Base-by-base conservation (phyloP, 2,113 vertebrate genomes). In the Petaurus breviceps region DNA sequence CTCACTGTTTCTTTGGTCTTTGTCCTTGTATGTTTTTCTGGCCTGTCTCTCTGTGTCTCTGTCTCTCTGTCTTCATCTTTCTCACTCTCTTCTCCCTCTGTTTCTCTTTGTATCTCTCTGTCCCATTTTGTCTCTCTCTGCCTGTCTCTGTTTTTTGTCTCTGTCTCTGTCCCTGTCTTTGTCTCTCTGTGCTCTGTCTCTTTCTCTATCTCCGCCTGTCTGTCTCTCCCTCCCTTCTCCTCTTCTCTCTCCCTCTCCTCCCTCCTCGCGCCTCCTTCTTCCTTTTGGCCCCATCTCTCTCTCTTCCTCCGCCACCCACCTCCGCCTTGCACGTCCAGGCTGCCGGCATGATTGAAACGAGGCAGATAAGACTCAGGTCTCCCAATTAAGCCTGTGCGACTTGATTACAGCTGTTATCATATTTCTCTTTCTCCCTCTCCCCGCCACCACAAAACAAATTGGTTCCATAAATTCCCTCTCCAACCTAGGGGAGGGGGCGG, bases 381-480 rank as follows among this genome's bases (percentile, higher is more conserved):
- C 97, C 97, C 98, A 97, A 98, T 98, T 98, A 98, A 97, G 96
- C 97, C 90, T 92, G 96, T 92, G 93, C 94, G 53, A 91, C 96
- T 95, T 95, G 97, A 98, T 98, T 98, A 95, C 92, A 96, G 94
- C 96, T 97, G 90, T 97, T 96, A 97, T 95, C 95, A 92, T 94
- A 95, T 97, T 98, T 98, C 98, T 96, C 93, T 96, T 97, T 92
- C 26, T 12, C 19, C 77, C 61, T 53, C 57, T 92, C 84, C 95
- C 94, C 94, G 91, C 96, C 97, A 96, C 97, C 92, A 96, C 97
- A 97, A 98, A 98, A 97, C 97, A 98, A 98, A 98, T 92, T 97
- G 95, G 97, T 98, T 98, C 97, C 94, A 96, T 97, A 97, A 98
- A 98, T 98, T 97, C 95, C 92, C 96, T 97, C 97, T 98, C 96